These are phyloP conservation scores for Cheilosia pagana DNA, from an alignment of 2,888 invertebrate genomes.

Conservation along the genomic window DNA sequence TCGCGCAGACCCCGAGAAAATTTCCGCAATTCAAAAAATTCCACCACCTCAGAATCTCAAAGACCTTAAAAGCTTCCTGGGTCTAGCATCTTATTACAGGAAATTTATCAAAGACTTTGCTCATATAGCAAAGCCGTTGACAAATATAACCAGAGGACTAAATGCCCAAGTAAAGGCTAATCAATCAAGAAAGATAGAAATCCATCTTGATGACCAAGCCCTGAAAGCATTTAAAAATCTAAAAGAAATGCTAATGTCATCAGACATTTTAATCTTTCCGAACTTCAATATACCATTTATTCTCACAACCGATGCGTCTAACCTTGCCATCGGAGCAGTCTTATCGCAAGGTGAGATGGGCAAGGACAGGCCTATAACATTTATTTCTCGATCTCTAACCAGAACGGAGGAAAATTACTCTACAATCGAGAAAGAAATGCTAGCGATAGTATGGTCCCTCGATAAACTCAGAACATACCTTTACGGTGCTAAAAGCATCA, in stretches of 20 bases:
- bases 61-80: slow-evolving; percentile 2
- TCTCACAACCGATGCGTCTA: slow-evolving; percentile 24
- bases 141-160: not conserved
- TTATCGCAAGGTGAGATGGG: slow-evolving; percentile 14
- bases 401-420: slow-evolving; percentile 14
- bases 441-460: slow-evolving; percentile 15
- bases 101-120: slow-evolving; percentile 14
- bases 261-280: slow-evolving; percentile 24
- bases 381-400: slow-evolving; percentile 38
- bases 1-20: too few species aligned
- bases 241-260: slow-evolving; percentile 9
- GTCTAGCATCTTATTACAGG: slow-evolving; percentile 5
- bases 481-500: slow-evolving; percentile 29
- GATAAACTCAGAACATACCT: slow-evolving; percentile 12
- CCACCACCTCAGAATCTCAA: not conserved
- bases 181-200: slow-evolving; percentile 10
- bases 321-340: slow-evolving; percentile 26
- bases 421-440: slow-evolving; percentile 9
- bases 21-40: too few species aligned
- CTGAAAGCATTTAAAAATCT: slow-evolving; percentile 14
- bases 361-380: slow-evolving; percentile 10
- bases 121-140: slow-evolving; percentile 31
- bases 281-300: slow-evolving; percentile 24
- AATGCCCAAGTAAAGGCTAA: slow-evolving; percentile 13
- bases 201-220: too few species aligned